These are phyloP conservation scores for Drosophila setosimentum DNA, from an alignment of 2,888 invertebrate genomes.

Conservation along the genomic window DNA sequence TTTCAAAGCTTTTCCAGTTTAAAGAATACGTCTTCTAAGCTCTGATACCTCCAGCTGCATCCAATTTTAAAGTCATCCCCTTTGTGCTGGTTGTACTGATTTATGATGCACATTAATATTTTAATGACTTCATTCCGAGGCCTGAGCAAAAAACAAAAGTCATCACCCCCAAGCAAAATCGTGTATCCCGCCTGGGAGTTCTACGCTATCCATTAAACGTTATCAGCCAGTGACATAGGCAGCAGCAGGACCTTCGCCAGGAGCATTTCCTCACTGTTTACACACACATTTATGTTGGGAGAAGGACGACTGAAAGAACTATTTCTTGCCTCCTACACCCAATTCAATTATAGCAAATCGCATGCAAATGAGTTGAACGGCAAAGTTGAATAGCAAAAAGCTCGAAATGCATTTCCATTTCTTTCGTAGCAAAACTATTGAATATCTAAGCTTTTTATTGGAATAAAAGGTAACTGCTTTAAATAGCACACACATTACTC, in stretches of 20 bases:
- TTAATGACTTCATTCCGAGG: constrained; percentile 76
- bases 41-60: constrained; percentile 5
- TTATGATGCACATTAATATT: constrained; percentile 79
- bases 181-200: constrained; percentile 31
- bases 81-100: constrained; percentile 53
- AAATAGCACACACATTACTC: constrained; percentile 61
- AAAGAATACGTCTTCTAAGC: constrained; percentile 9
- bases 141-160: constrained; percentile 54
- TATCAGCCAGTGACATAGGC: constrained; percentile 73
- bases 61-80: neutral
- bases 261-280: constrained; percentile 5
- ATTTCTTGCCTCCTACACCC: constrained; percentile 44
- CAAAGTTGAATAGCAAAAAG: constrained; percentile 62
- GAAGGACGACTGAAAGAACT: constrained; percentile 25
- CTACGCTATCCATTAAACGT: constrained; percentile 75
- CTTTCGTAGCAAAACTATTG: constrained; percentile 14
- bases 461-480: constrained; percentile 54
- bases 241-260: constrained; percentile 32
- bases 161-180: constrained; percentile 9
- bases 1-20: neutral
- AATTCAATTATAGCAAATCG: constrained; percentile 75
- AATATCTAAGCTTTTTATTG: constrained; percentile 37
- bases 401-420: constrained; percentile 61
- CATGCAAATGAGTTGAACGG: constrained; percentile 69
- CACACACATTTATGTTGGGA: constrained; percentile 58